Evolutionary conservation across 2,888 invertebrate genomes (phyloP).

Genomic region (Nezara viridula): DNA sequence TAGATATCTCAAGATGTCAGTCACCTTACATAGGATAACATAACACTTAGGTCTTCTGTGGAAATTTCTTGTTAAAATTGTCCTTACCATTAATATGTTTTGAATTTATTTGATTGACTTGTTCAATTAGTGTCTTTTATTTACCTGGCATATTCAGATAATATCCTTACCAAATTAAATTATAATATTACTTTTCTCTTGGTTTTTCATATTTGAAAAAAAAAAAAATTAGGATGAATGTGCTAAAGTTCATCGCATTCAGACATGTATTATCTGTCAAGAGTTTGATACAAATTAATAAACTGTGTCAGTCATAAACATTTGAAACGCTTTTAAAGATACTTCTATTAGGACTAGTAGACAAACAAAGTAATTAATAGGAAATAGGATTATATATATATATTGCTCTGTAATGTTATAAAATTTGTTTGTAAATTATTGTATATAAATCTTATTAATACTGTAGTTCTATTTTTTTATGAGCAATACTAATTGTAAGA

Average conservation of each 20-base stretch:
- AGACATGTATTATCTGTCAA: not conserved
- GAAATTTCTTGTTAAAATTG: not conserved
- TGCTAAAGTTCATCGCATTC: not conserved
- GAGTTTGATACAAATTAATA: not conserved
- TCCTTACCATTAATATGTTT: not conserved
- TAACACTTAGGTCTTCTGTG: not conserved
- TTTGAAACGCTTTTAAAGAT: not conserved
- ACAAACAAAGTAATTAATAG: not conserved
- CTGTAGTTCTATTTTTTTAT: constrained; percentile 6
- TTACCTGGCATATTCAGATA: not conserved
- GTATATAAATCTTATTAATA: not conserved
- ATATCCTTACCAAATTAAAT: not conserved
- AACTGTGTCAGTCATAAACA: not conserved
- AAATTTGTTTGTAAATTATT: not conserved
- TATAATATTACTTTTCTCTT: not conserved
- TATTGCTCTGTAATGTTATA: not conserved
- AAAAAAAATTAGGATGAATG: not conserved
- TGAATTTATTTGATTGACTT: not conserved
- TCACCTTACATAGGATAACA: not conserved
- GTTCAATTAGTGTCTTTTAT: not conserved
- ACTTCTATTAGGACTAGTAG: too few species aligned
- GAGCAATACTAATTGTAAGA: not conserved
- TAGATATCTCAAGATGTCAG: not conserved
- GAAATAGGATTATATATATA: not conserved
- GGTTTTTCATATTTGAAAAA: not conserved